A percentile compares a stretch with the other conserved stretches of the same genome.
Evolutionary conservation across 2,797 vertebrate genomes (phyloP).

Genomic region (Epinephelus malabaricus): DNA sequence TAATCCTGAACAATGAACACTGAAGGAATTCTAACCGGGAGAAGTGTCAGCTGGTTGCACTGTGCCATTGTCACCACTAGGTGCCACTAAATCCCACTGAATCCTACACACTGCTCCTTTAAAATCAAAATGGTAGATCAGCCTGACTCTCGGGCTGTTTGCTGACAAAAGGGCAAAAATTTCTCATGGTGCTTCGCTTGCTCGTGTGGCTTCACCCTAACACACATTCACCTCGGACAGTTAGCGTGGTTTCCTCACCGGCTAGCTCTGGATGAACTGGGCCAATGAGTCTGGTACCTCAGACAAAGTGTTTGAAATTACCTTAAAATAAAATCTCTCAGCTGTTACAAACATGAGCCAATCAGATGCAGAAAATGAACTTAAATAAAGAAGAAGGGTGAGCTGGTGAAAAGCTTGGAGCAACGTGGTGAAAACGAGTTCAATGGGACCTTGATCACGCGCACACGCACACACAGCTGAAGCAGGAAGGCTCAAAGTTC

Average conservation of each 20-base stretch:
- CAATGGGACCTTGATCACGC: slow-evolving; percentile 21
- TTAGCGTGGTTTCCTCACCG: slow-evolving; percentile 13
- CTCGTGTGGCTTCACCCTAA: slow-evolving; percentile 76
- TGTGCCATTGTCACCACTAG: too few species aligned
- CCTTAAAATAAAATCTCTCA: neutral
- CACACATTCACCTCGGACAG: slow-evolving; percentile 34
- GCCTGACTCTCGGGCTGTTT: slow-evolving; percentile 3
- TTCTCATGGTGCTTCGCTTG: slow-evolving; percentile 55
- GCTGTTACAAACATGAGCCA: slow-evolving; percentile 28
- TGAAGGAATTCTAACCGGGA: too few species aligned
- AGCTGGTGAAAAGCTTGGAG: slow-evolving; percentile 20
- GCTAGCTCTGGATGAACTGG: slow-evolving; percentile 30
- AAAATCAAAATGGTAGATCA: neutral
- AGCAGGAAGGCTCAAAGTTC: neutral
- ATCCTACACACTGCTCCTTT: too few species aligned
- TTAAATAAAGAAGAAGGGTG: neutral
- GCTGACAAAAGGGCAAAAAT: neutral
- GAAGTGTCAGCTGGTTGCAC: too few species aligned
- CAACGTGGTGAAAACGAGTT: neutral
- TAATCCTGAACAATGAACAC: too few species aligned
- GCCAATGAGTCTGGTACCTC: slow-evolving; percentile 26
- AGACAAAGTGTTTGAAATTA: slow-evolving; percentile 33
- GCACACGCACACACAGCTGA: neutral
- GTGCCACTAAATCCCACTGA: too few species aligned
- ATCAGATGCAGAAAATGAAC: slow-evolving; percentile 30